Conservation (phyloP, 2,888 invertebrate genomes). For the Meganola albula region DNA sequence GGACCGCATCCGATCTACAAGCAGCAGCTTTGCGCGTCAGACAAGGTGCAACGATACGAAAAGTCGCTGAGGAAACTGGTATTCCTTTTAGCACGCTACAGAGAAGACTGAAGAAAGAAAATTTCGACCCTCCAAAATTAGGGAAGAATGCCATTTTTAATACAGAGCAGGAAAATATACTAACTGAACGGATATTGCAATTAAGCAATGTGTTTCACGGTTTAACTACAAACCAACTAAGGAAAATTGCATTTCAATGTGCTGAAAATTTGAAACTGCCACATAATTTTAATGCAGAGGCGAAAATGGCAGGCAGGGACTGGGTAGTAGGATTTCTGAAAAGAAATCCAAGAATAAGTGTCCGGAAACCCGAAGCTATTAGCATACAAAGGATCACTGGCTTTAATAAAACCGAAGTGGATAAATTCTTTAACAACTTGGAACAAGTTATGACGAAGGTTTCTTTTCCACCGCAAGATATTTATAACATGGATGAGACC, state of each 20-base stretch:
- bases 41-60: neutral
- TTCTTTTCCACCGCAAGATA: slow-evolving; percentile 29
- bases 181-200: neutral
- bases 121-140: neutral
- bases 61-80: slow-evolving; percentile 1
- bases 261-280: slow-evolving; percentile 1
- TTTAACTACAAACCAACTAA: slow-evolving; percentile 1
- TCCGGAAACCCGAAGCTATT: slow-evolving; percentile 31
- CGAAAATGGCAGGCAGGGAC: slow-evolving; percentile 25
- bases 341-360: slow-evolving; percentile 12
- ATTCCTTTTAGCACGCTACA: neutral
- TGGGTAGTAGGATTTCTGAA: slow-evolving; percentile 24
- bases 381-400: slow-evolving; percentile 27
- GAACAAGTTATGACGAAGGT: slow-evolving; percentile 22
- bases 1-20: slow-evolving; percentile 2
- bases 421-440: slow-evolving; percentile 25
- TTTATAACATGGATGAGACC: slow-evolving; percentile 51
- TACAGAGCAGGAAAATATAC: neutral
- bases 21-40: neutral
- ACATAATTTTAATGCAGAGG: slow-evolving; percentile 6
- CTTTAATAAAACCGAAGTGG: slow-evolving; percentile 33
- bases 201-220: slow-evolving; percentile 3
- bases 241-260: slow-evolving; percentile 2
- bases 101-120: neutral
- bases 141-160: neutral